phyloP scores from a whole-genome alignment of 1,140 invertebrate species.

The Mactra quadrangularis region DNA sequence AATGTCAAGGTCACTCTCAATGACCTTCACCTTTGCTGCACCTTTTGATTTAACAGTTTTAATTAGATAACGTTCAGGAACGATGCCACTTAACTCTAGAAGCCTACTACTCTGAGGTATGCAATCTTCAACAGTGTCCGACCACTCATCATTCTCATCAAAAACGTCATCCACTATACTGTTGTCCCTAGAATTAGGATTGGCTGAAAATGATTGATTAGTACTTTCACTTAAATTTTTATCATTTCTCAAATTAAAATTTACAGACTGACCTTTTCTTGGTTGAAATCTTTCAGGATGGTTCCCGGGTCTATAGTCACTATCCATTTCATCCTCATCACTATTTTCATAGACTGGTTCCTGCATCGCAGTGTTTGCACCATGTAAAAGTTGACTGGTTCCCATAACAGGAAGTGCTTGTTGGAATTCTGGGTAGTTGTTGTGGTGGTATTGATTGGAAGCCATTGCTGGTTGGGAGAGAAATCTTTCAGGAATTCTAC shows the following conservation, averaged over 20 bases:
- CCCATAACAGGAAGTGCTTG: constrained; percentile 20
- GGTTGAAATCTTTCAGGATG: not conserved
- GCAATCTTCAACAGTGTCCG: constrained; percentile 21
- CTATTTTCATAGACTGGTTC: not conserved
- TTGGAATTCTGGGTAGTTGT: constrained; percentile 49
- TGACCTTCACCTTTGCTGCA: too few relatives aligned
- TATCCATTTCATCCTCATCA: not conserved
- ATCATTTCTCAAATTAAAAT: not conserved
- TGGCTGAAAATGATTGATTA: not conserved
- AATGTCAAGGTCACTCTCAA: too few relatives aligned
- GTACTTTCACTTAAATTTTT: not conserved
- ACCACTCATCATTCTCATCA: not conserved
- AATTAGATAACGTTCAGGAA: constrained; percentile 45
- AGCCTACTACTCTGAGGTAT: constrained; percentile 18
- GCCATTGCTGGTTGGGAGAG: not conserved
- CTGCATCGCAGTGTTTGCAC: not conserved
- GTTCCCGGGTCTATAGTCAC: constrained; percentile 6
- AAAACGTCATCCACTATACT: not conserved
- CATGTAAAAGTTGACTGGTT: constrained; percentile 22
- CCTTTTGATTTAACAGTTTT: constrained; percentile 29
- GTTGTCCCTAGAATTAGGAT: not conserved
- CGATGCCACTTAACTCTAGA: constrained; percentile 46
- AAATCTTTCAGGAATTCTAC: constrained; percentile 44
- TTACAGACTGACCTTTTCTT: constrained; percentile 32
- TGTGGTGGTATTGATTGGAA: constrained; percentile 6